A percentile compares a stretch with the other conserved stretches of the same genome.
phyloP scores from a whole-genome alignment of 2,888 invertebrate genomes.

The Noctua pronuba region DNA sequence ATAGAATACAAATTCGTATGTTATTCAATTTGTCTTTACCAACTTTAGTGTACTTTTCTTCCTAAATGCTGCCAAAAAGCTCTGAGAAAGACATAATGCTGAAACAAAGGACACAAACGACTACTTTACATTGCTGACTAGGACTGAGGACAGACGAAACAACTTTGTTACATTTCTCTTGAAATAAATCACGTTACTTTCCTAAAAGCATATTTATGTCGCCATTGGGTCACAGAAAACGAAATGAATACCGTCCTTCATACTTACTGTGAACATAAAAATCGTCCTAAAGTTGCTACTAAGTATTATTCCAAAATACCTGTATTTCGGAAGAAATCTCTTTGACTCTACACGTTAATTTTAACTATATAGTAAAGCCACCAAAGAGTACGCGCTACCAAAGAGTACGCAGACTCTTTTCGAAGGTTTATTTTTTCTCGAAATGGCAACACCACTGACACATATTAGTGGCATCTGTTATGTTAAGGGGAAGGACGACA shows the following conservation, averaged over 20 bases:
- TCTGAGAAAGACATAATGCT: not conserved
- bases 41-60: no score
- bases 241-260: not conserved
- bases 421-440: no score
- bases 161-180: constrained; percentile 30
- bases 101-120: constrained; percentile 26
- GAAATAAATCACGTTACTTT: constrained; percentile 32
- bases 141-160: not conserved
- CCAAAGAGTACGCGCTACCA: no score
- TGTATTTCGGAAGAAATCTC: no score
- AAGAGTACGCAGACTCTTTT: no score
- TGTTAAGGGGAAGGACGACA: no score
- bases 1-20: not conserved
- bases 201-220: constrained; percentile 40
- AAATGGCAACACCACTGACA: no score
- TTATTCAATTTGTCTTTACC: not conserved
- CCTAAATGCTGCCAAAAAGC: constrained; percentile 4
- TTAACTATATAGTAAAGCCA: no score
- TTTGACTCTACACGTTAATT: no score
- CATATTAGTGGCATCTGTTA: no score
- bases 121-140: not conserved
- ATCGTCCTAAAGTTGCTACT: not conserved
- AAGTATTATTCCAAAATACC: not conserved
- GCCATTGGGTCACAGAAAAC: constrained; percentile 1
- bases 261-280: not conserved